Base-by-base conservation (phyloP, 1,140 invertebrate genomes). In the Choristoneura fumiferana region DNA sequence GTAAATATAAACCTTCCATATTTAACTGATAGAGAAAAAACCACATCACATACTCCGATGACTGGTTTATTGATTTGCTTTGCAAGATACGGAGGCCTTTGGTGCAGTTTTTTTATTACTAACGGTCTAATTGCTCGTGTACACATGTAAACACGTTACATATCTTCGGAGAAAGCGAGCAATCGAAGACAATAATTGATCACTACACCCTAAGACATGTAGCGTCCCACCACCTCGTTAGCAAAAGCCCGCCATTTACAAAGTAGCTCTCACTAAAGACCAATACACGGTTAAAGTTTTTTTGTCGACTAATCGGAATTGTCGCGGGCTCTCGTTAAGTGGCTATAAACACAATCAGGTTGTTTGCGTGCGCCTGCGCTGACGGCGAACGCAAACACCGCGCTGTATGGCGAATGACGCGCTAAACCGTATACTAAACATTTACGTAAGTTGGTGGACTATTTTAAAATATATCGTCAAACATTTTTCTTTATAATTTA, bases 341-440 rank as follows among this genome's bases (percentile, higher is more conserved):
- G 84, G 80, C 84, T 78, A 86, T 87, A 87, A 87, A 87, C 84
- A 87, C 84, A 87, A 81, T 84, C 77, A 71, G 74, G 35, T 59
- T 87, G 77, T 87, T 87, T 84, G 78, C 60, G 58, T 78, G 75
- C 76, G 84, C 79, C 82, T 74, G 84, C 84, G 77, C 78, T 79
- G 76, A 76, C 72, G 72, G 73, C 67, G 76, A 72, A 60, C 69
- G 69, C 70, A 76, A 81, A 87, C 70, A 82, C 22, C 39, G 67
- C 62, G n/a, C 77, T 75, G 75, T 80, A 64, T 81, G 69, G 69
- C 35, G 53, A 83, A 72, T 73, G 70, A 62, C 67, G 62, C 75
- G 79, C 74, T 87, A 84, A 29, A 87, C 76, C 64, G 71, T 71
- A 68, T 62, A 78, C 71, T 84, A 87, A 87, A 72, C 60, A 69